Base-by-base conservation (phyloP, 2,888 invertebrate species). In the Mesorhabditis sp. region DNA sequence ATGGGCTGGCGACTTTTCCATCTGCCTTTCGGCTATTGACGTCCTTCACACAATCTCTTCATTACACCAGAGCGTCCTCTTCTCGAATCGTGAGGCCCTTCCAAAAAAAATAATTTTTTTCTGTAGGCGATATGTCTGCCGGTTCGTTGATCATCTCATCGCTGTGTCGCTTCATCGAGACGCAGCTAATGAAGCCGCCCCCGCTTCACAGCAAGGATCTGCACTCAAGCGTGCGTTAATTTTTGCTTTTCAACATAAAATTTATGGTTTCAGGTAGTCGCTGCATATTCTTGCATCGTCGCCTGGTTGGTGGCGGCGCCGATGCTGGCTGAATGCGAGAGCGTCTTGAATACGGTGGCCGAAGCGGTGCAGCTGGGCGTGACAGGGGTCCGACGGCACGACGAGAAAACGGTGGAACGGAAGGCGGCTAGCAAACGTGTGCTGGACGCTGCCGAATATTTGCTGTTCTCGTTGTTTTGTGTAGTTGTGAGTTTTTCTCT, bases 361-460 rank as follows among this genome's bases (percentile, higher is more conserved):
- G 96, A 98, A 88, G 95, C 96, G 0, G 93, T 96, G 3, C 97
- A 98, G 87, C 90, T 97, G 43, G 98, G 98, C 69, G 93, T 98
- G 70, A 95, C 96, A 0, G 98, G 98, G 15, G 91, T 93, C 5
- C 96, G 95, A 88, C 90, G 90, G 63, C 88, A 89, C 87, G 89
- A 89, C 83, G 42, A 66, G 4, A 45, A 41, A 2, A n/a, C 4
- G 43, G 44, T 70, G 44, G 70, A 65, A 28, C 67, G 62, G 45
- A 78, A 78, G 64, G 70, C 98, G 0, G 96, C 94, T 0, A 97
- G 97, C 0, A 93, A 95, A 92, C 89, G 98, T 78, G 98, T 98
- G 0, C 90, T 95, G 72, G 97, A 98, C 87, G 95, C 97, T 0
- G 98, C 97, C 0, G 97, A 98, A 87, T 92, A 92, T 75, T 88